Base-by-base conservation (phyloP, 2,113 vertebrate species). In the Callospermophilus lateralis region DNA sequence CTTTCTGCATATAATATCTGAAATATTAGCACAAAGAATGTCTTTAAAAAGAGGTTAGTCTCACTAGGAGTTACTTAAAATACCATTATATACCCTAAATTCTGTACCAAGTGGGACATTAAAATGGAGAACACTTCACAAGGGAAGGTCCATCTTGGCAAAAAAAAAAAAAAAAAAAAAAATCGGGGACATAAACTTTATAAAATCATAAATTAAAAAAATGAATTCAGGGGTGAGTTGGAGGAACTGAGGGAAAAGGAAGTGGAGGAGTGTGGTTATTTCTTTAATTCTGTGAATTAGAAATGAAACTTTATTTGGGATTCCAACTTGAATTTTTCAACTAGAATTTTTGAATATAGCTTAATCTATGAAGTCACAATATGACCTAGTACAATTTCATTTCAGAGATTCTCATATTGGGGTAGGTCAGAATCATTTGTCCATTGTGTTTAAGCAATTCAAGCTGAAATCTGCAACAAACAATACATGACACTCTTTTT, bases 1-100 rank as follows among this genome's bases (percentile, higher is more conserved):
- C 85, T 79, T 91, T 89, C 76, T 87, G 37, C 37, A 45, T 74
- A n/a, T 24, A 73, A 55, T 48, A 42, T 74, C 84, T 93, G 72
- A 39, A 93, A 88, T 42, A 81, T 77, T 45, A 68, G 53, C 72
- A 96, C 94, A 93, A 94, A 95, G 91, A 84, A 48, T 61, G 53
- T 68, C 70, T 95, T 95, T 95, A 90, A 96, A 89, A 45, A 65
- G 51, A 86, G 86, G 45, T 94, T 65, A 93, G 26, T 1, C 26
- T 24, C 51, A 63, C 30, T 48, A 70, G 68, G 26, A 76, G 30
- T 84, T 90, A 78, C 53, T 88, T 94, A 74, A 7, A 80, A 94
- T 93, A 93, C 67, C 34, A 68, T 17, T 39, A 65, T 48, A 53
- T 73, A 51, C 26, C 13, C 10, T 89, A 89, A 45, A 67, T 84